A percentile compares a stretch with the other conserved stretches of the same genome.
These are phyloP conservation scores for Calephelis nemesis DNA, from an alignment of 1,140 invertebrate species.

Conservation along the genomic window DNA sequence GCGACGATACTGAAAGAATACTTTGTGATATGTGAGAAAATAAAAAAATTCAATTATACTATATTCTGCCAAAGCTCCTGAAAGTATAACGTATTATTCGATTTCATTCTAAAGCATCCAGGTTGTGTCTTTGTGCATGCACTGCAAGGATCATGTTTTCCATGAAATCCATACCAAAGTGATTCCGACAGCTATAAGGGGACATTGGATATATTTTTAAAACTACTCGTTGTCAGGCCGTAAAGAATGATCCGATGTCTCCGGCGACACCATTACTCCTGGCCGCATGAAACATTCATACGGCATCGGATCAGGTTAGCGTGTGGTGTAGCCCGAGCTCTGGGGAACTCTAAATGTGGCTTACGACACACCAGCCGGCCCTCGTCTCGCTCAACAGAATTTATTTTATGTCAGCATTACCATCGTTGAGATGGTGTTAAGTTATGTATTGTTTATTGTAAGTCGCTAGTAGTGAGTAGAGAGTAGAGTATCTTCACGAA, in stretches of 20 bases:
- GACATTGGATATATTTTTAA: conserved; percentile 58
- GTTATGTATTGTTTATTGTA: not conserved
- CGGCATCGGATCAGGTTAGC: conserved; percentile 58
- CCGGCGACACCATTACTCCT: conserved; percentile 64
- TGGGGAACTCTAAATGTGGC: conserved; percentile 46
- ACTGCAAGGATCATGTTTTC: not conserved
- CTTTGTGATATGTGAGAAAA: no score
- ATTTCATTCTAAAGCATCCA: no score
- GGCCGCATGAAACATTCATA: conserved; percentile 71
- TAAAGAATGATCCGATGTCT: conserved; percentile 75
- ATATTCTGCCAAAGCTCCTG: no score
- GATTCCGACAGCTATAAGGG: conserved; percentile 10
- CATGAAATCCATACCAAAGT: conserved; percentile 5
- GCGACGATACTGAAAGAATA: no score
- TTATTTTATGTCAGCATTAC: conserved; percentile 9
- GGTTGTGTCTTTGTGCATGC: no score
- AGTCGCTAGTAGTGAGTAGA: no score
- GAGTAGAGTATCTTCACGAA: no score
- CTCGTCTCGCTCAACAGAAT: conserved; percentile 32
- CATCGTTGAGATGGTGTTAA: not conserved
- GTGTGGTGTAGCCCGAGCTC: conserved; percentile 50
- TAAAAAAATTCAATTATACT: no score
- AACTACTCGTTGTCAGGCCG: conserved; percentile 62
- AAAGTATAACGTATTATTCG: no score
- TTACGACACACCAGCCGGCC: conserved; percentile 36